phyloP scores from a whole-genome alignment of 2,113 vertebrate genomes.

The Myrmophylax atrothorax region DNA sequence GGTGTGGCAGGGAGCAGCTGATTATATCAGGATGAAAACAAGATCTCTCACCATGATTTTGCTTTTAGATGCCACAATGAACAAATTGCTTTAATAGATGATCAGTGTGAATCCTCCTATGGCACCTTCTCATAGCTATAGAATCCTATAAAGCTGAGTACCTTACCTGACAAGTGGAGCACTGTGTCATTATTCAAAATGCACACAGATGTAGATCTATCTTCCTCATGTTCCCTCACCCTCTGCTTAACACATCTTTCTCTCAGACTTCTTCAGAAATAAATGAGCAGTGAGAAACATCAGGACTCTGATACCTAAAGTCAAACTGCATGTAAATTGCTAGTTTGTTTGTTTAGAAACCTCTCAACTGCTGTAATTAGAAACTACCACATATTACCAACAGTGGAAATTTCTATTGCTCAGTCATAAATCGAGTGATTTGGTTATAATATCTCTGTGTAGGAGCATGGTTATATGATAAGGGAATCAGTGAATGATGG shows the following conservation, averaged over 20 bases:
- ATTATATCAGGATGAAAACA: background rate
- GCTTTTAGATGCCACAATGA: background rate
- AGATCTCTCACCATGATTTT: background rate
- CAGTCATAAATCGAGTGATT: background rate
- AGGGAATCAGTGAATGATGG: background rate
- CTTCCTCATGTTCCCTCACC: background rate
- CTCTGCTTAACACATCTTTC: background rate
- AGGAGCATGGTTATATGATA: background rate
- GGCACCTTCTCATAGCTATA: background rate
- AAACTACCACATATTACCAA: background rate
- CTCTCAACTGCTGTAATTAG: background rate
- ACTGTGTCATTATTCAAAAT: background rate
- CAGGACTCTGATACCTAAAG: background rate
- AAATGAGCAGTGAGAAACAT: background rate
- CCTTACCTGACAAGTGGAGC: background rate
- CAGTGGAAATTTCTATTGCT: background rate
- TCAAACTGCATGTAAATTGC: background rate
- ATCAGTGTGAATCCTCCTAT: background rate
- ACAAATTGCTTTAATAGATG: background rate
- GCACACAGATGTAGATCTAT: background rate
- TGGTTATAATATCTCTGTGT: background rate
- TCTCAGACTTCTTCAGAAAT: background rate
- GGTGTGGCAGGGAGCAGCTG: background rate
- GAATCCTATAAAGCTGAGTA: background rate
- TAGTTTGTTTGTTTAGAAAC: background rate